These are phyloP conservation scores for Plecotus auritus DNA, from an alignment of 2,113 vertebrate genomes.

Conservation along the genomic window DNA sequence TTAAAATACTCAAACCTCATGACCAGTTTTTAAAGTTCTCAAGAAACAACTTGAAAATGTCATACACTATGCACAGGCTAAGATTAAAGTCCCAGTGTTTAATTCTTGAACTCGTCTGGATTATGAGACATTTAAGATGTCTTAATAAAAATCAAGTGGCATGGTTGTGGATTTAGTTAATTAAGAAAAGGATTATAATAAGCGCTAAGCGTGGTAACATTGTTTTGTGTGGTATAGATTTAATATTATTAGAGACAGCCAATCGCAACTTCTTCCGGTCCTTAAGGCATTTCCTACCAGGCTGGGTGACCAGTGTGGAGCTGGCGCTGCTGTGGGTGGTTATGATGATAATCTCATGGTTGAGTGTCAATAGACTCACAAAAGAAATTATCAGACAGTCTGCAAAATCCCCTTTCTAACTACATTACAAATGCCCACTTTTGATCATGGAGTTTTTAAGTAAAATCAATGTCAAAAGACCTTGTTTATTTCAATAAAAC, in stretches of 20 bases:
- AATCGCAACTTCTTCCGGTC: neutral
- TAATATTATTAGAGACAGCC: neutral
- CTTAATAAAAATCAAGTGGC: neutral
- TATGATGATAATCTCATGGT: neutral
- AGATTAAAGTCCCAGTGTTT: neutral
- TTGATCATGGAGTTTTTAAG: neutral
- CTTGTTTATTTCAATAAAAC: neutral
- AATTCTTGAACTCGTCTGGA: neutral
- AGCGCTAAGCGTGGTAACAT: neutral
- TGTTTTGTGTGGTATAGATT: neutral
- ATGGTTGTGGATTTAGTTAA: neutral
- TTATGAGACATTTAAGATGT: constrained; percentile 14
- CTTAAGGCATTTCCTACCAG: fast-evolving
- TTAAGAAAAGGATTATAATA: constrained; percentile 15
- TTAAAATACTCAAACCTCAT: neutral
- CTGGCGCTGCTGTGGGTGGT: neutral
- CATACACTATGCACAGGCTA: neutral
- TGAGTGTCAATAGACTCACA: neutral
- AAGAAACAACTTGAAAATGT: neutral
- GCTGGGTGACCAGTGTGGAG: fast-evolving
- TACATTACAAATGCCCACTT: neutral
- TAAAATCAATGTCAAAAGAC: neutral
- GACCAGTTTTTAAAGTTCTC: constrained; percentile 16
- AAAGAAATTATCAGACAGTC: neutral
- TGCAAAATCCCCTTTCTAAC: neutral